phyloP scores from a whole-genome alignment of 2,113 vertebrate species.

The Murina feae region DNA sequence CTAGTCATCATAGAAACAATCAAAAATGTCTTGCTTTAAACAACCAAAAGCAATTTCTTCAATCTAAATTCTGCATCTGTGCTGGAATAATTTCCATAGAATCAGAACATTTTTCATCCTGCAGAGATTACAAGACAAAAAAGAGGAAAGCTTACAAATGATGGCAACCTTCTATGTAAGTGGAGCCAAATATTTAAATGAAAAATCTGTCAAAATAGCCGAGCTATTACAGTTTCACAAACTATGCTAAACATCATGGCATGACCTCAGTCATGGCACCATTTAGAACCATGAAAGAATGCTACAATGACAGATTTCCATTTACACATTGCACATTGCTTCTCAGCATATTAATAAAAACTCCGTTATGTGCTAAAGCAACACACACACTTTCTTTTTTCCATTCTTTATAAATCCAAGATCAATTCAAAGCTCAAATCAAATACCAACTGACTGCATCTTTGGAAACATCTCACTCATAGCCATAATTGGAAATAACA shows the following conservation, averaged over 20 bases:
- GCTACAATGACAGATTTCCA: conserved; percentile 51
- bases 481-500: neutral
- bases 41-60: conserved; percentile 77
- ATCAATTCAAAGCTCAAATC: conserved; percentile 3
- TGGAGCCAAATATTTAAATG: conserved; percentile 70
- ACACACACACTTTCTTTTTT: neutral
- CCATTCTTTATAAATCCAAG: neutral
- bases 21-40: conserved; percentile 79
- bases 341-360: conserved; percentile 64
- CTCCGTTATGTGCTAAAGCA: neutral
- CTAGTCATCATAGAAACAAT: conserved; percentile 83
- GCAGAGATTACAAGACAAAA: conserved; percentile 62
- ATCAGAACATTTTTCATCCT: conserved; percentile 73
- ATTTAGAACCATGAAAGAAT: conserved; percentile 40
- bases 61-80: conserved; percentile 79
- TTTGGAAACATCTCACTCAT: neutral
- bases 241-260: conserved; percentile 46
- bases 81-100: conserved; percentile 76
- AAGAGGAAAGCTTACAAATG: conserved; percentile 59
- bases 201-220: conserved; percentile 63
- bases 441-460: neutral
- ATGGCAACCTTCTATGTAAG: conserved; percentile 60
- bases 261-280: conserved; percentile 50
- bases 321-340: conserved; percentile 35
- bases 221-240: conserved; percentile 50